These are phyloP conservation scores for Himalopsyche japonica DNA, from an alignment of 2,888 invertebrate species.

Conservation along the genomic window DNA sequence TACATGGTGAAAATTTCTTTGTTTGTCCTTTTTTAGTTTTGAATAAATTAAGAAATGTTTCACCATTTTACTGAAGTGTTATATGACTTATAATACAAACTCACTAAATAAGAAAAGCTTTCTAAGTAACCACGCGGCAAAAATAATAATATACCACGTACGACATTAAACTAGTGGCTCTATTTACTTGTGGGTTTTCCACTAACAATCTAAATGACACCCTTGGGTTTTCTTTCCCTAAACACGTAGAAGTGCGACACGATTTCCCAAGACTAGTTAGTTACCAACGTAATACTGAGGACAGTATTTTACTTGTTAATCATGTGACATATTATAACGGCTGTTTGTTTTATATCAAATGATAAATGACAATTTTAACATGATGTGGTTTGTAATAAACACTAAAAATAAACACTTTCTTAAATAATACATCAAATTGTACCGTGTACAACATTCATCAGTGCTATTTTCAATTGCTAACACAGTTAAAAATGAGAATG, in stretches of 20 bases:
- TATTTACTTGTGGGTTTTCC: constrained; percentile 8
- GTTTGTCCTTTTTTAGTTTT: too few relatives aligned
- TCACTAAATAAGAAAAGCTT: background rate
- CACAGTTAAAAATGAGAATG: too few relatives aligned
- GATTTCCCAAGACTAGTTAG: background rate
- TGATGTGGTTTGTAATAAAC: background rate
- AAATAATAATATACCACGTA: constrained; percentile 21
- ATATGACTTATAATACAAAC: background rate
- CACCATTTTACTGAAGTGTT: background rate
- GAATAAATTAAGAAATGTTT: background rate
- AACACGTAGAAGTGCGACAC: constrained; percentile 12
- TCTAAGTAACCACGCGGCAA: background rate
- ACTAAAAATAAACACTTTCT: too few relatives aligned
- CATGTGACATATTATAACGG: background rate
- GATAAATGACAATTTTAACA: background rate
- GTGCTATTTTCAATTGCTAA: too few relatives aligned
- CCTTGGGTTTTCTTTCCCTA: constrained; percentile 8
- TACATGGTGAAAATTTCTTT: too few relatives aligned
- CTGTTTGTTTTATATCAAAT: background rate
- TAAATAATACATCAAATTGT: too few relatives aligned
- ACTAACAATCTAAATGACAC: constrained; percentile 8
- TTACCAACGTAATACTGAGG: background rate
- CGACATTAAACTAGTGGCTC: constrained; percentile 8
- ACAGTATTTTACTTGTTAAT: constrained; percentile 4
- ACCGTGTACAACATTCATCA: too few relatives aligned